Evolutionary conservation across 2,797 vertebrate genomes (phyloP).

Genomic region (Phataginus tricuspis): DNA sequence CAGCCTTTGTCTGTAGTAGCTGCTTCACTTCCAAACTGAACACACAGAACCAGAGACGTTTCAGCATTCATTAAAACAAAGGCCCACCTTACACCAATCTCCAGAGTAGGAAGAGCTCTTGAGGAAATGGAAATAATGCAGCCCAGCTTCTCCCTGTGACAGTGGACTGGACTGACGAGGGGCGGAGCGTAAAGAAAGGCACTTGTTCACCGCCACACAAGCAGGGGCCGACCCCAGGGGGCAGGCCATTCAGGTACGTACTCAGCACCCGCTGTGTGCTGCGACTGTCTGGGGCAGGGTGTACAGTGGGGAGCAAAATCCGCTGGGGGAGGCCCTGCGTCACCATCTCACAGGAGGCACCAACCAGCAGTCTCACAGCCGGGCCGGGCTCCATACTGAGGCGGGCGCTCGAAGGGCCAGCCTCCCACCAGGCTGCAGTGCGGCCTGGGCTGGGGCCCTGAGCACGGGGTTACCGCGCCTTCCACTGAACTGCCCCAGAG

Average conservation of each 20-base stretch:
- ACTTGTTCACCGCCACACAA: neutral
- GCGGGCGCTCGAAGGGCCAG: fast-evolving
- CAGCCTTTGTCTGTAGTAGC: constrained; percentile 85
- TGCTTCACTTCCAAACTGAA: constrained; percentile 85
- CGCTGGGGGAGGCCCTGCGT: too few relatives aligned
- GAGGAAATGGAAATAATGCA: neutral
- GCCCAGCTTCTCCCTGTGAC: neutral
- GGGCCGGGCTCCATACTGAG: neutral
- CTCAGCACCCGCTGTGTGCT: neutral
- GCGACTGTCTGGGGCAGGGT: fast-evolving
- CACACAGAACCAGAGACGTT: neutral
- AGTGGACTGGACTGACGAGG: fast-evolving
- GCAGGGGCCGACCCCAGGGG: neutral
- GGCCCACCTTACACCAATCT: fast-evolving
- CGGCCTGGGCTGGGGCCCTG: neutral
- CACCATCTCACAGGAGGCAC: fast-evolving
- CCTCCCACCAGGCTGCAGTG: fast-evolving
- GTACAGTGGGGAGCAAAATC: too few relatives aligned
- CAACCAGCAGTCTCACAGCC: fast-evolving
- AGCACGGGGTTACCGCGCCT: fast-evolving
- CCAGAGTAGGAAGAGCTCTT: neutral
- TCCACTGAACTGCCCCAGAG: neutral
- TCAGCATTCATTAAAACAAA: neutral
- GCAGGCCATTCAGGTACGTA: neutral
- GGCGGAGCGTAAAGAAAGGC: neutral